A percentile compares a stretch with the other conserved stretches of the same genome.
Evolutionary conservation across 2,888 invertebrate species (phyloP).

Genomic region (Lasioglossum figueresi): DNA sequence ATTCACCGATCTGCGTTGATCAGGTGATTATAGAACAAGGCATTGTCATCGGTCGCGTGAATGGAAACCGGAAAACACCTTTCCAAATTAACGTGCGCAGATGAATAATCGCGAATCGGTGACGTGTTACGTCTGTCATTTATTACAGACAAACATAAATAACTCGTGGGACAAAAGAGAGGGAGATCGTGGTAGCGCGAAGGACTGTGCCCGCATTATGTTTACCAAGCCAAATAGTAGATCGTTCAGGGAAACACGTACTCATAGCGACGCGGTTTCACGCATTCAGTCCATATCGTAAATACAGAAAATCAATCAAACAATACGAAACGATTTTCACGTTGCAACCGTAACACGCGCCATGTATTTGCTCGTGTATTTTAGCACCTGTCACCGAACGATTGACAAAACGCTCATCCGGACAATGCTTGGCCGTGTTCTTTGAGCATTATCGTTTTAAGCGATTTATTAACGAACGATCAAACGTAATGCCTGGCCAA

Average conservation of each 20-base stretch:
- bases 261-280: slow-evolving; percentile 1
- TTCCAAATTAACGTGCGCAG: slow-evolving; percentile 44
- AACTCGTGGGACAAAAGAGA: slow-evolving; percentile 9
- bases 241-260: slow-evolving; percentile 10
- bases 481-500: neutral
- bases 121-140: slow-evolving; percentile 21
- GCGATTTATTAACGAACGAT: neutral
- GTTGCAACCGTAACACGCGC: neutral
- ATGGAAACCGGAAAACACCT: slow-evolving; percentile 59
- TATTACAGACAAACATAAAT: slow-evolving; percentile 3
- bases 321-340: slow-evolving; percentile 30
- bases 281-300: slow-evolving; percentile 12
- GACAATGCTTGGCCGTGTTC: neutral
- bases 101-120: slow-evolving; percentile 42
- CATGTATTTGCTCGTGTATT: slow-evolving; percentile 6
- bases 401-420: neutral
- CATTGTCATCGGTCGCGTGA: slow-evolving; percentile 63
- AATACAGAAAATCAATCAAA: slow-evolving; percentile 31
- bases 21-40: slow-evolving; percentile 65
- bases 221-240: slow-evolving; percentile 33
- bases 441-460: neutral
- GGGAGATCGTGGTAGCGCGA: slow-evolving; percentile 3
- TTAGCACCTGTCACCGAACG: neutral
- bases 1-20: slow-evolving; percentile 43
- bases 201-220: neutral